Evolutionary conservation across 2,113 vertebrate genomes (phyloP), one percentile per base, ranked within the genome.

Genomic region (Saguinus imperator): DNA sequence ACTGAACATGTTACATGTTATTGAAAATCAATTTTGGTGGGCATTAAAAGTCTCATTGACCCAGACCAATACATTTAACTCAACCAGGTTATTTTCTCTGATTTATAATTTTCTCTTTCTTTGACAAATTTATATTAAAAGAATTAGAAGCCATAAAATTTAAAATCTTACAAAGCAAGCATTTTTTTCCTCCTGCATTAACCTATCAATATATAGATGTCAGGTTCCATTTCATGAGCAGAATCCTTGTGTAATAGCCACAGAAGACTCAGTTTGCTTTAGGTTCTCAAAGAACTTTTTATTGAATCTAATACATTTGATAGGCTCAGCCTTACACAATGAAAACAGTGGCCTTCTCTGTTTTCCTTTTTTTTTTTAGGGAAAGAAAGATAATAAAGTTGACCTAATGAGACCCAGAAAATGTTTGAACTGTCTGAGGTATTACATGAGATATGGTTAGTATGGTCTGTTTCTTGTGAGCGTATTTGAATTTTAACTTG

Each of bases 301-400:
- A 95, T 37, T 80, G 68, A 92, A 92, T 97, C 93, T 97, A 61
- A 93, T 94, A 92, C 92, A 96, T 97, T 98, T 97, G 87, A 97
- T 96, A 97, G 57, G 64, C 86, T 94, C 57, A 75, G 83, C 17
- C 82, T 96, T 96, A 55, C 95, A 90, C 87, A 96, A 35, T 93
- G 91, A 40, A 55, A 97, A 89, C 3, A 2, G 70, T 13, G n/a
- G 43, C 37, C 11, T 96, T 98, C 97, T 83, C 77, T 89, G 14
- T 58, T 55, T 82, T 73, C 29, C 8, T 29, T 72, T 57, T 96
- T 97, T 97, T 93, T 97, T 73, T 32, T 14, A 64, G 27, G 13
- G 6, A 80, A 89, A 79, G 68, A 76, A 91, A 80, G n/a, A 96
- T 93, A 89, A 88, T 76, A 83, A 96, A 98, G 81, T 70, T 97